Evolutionary conservation across 2,888 invertebrate genomes (phyloP), one percentile per base, ranked within the genome.

Genomic region (Pasiphila rectangulata): DNA sequence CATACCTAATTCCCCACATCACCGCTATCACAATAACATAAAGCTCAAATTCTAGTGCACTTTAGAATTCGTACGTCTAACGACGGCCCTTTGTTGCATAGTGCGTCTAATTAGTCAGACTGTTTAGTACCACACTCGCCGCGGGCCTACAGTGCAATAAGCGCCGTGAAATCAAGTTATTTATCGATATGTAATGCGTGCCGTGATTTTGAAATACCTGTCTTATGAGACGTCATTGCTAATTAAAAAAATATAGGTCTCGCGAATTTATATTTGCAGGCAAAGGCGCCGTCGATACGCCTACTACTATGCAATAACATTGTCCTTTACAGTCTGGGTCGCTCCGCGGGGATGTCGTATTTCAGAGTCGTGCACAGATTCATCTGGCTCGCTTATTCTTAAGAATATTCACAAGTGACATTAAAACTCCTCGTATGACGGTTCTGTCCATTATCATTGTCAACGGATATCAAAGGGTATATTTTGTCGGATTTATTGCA

Each of bases 21-120:
- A 48, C 49, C 63, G 63, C 64, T 78, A 74, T 64, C 57, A 39
- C 61, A 44, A 53, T 38, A 48, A 19, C 39, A 56, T 75, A 79
- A 66, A 69, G 73, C 61, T 58, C 51, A 74, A 63, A 34, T 46
- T 40, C 44, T 54, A 49, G 46, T 38, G 57, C 59, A 69, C 40
- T 50, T 44, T 54, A 50, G 57, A 67, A 61, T 64, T 68, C 67
- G 59, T 63, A 63, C 56, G 54, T 54, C 62, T 58, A 51, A 63
- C 64, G 67, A 72, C 74, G 67, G 72, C 71, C 69, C 77, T 83
- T 85, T 84, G 83, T 86, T 84, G 80, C 75, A 72, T 79, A 80
- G 84, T 81, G 79, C 82, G 75, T 81, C 87, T 88, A 86, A 88
- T 87, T 88, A 88, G 87, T 86, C 85, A 84, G 82, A 68, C 84